Evolutionary conservation across 2,113 vertebrate species (phyloP).

Genomic region (Aepyceros melampus): DNA sequence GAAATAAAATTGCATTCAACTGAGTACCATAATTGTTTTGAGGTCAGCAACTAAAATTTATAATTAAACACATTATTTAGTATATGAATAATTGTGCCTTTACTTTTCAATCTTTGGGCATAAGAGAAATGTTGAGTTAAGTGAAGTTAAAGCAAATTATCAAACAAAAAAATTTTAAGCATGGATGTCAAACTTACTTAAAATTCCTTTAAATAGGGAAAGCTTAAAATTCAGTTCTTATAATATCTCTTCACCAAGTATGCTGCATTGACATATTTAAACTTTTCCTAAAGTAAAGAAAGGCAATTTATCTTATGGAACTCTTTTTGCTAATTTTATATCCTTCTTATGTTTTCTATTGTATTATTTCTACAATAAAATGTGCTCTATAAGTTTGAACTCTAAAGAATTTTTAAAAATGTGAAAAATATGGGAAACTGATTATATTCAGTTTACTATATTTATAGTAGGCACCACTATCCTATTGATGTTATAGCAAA

Average conservation of each 20-base stretch:
- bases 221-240: not conserved
- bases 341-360: not conserved
- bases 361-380: not conserved
- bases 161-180: not conserved
- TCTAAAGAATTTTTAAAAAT: not conserved
- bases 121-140: slow-evolving; percentile 16
- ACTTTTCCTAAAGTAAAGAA: not conserved
- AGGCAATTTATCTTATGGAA: not conserved
- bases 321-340: not conserved
- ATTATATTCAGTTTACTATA: not conserved
- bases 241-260: not conserved
- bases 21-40: slow-evolving; percentile 56
- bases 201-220: not conserved
- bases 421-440: not conserved
- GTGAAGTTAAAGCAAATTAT: slow-evolving; percentile 8
- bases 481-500: not conserved
- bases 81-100: slow-evolving; percentile 33
- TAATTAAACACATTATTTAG: slow-evolving; percentile 63
- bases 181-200: not conserved
- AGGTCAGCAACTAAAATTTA: slow-evolving; percentile 64
- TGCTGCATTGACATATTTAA: not conserved
- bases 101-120: slow-evolving; percentile 9
- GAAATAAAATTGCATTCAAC: slow-evolving; percentile 45
- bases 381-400: not conserved
- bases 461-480: not conserved